Evolutionary conservation across 2,888 invertebrate genomes (phyloP).

Genomic region (Synergus japonicus): DNA sequence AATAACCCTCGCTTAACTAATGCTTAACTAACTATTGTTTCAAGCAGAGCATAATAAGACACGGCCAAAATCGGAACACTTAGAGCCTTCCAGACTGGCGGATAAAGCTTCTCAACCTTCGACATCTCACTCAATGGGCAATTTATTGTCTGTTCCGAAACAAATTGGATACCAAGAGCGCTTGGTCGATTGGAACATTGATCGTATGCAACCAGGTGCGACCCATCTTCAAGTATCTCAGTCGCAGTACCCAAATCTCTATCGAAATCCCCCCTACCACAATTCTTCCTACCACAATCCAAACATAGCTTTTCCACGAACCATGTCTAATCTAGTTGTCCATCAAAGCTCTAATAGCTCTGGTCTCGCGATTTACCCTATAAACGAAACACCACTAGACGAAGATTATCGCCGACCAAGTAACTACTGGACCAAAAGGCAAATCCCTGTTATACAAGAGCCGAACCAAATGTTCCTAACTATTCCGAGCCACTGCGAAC

Average conservation of each 20-base stretch:
- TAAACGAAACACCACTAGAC: constrained; percentile 58
- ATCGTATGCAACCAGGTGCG: constrained; percentile 64
- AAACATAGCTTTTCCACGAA: constrained; percentile 35
- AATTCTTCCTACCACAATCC: constrained; percentile 49
- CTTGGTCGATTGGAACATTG: constrained; percentile 72
- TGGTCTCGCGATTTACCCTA: constrained; percentile 60
- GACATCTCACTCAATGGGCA: constrained; percentile 75
- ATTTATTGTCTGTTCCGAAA: constrained; percentile 71
- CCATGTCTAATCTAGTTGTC: constrained; percentile 42
- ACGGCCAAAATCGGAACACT: constrained; percentile 75
- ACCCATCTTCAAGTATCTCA: constrained; percentile 56
- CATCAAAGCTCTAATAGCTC: constrained; percentile 59
- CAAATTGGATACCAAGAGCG: constrained; percentile 69
- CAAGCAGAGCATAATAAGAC: constrained; percentile 71
- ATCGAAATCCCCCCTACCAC: constrained; percentile 50
- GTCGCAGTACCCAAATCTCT: constrained; percentile 55
- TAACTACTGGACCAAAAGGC: constrained; percentile 60
- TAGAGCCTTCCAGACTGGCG: constrained; percentile 66
- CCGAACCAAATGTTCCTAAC: constrained; percentile 65
- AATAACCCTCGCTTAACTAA: constrained; percentile 59
- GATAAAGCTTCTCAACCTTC: constrained; percentile 67
- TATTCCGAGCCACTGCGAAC: constrained; percentile 65
- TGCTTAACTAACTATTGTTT: constrained; percentile 71
- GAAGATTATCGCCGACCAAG: constrained; percentile 54
- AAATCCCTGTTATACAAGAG: constrained; percentile 66